phyloP scores from a whole-genome alignment of 2,888 invertebrate genomes.

The Ypsolopha scabrella region DNA sequence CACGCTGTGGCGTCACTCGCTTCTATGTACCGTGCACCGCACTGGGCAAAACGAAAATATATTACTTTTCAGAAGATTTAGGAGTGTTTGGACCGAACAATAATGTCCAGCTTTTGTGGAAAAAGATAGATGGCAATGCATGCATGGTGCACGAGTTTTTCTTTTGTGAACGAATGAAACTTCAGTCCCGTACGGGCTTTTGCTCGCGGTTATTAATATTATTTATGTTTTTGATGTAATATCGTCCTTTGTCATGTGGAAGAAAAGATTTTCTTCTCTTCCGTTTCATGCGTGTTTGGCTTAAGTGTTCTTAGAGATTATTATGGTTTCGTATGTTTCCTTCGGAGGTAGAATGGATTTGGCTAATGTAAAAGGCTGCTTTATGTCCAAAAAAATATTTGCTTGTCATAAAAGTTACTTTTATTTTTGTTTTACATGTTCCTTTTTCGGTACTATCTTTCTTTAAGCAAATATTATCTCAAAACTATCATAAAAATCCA shows the following conservation, averaged over 20 bases:
- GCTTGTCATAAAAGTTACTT: too few species aligned
- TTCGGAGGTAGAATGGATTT: too few species aligned
- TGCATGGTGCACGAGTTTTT: constrained; percentile 61
- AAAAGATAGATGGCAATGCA: constrained; percentile 71
- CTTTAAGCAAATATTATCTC: too few species aligned
- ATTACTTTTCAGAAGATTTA: constrained; percentile 72
- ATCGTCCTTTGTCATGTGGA: constrained; percentile 37
- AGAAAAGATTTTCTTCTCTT: constrained; percentile 37
- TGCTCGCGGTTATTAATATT: constrained; percentile 56
- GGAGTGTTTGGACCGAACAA: constrained; percentile 72
- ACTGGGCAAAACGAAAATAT: constrained; percentile 71
- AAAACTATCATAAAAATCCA: too few species aligned
- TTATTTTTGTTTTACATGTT: too few species aligned
- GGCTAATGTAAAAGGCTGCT: too few species aligned
- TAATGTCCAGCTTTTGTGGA: constrained; percentile 73
- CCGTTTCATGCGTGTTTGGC: not conserved
- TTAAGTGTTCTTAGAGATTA: not conserved
- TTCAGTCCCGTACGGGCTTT: constrained; percentile 34
- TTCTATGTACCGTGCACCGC: constrained; percentile 56
- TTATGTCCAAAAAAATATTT: too few species aligned
- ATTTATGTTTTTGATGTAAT: constrained; percentile 44
- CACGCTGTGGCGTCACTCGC: constrained; percentile 51
- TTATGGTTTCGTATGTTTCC: not conserved
- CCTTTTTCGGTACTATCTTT: too few species aligned
- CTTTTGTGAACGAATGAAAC: constrained; percentile 64